A percentile compares a stretch with the other conserved stretches of the same genome.
These are phyloP conservation scores for Apamea epomidion DNA, from an alignment of 2,888 invertebrate genomes.

Conservation along the genomic window DNA sequence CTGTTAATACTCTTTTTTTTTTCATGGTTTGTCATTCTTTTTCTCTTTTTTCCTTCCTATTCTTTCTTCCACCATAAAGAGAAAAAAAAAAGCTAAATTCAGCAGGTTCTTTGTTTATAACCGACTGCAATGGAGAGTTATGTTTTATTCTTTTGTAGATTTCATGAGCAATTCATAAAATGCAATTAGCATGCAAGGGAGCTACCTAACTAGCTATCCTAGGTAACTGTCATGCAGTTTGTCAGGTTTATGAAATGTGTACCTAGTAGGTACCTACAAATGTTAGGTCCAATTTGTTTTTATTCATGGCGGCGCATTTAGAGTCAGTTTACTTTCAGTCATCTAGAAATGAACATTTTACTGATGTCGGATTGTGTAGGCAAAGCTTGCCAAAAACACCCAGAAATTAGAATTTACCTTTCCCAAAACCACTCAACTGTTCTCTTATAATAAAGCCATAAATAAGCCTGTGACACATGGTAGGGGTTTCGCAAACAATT, in stretches of 20 bases:
- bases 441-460: constrained; percentile 42
- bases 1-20: too few relatives aligned
- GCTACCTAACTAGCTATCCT: too few relatives aligned
- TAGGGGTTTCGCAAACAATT: constrained; percentile 60
- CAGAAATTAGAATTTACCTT: constrained; percentile 25
- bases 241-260: too few relatives aligned
- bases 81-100: too few relatives aligned
- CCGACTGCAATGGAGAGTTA: neutral
- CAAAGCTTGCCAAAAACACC: constrained; percentile 34
- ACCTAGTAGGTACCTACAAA: too few relatives aligned
- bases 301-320: neutral
- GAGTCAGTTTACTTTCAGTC: rapidly evolving
- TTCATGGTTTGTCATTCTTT: too few relatives aligned
- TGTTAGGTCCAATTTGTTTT: neutral
- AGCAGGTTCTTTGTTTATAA: neutral
- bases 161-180: neutral
- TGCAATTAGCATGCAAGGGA: neutral
- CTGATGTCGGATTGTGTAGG: neutral
- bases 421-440: constrained; percentile 23
- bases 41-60: too few relatives aligned
- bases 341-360: neutral
- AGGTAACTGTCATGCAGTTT: too few relatives aligned
- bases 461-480: constrained; percentile 45
- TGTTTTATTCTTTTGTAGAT: neutral
- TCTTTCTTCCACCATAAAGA: too few relatives aligned